Percentiles rank a stretch among this genome's conserved stretches.
Evolutionary conservation across 1,140 invertebrate species (phyloP).

Genomic region (Drosophila paulistorum): DNA sequence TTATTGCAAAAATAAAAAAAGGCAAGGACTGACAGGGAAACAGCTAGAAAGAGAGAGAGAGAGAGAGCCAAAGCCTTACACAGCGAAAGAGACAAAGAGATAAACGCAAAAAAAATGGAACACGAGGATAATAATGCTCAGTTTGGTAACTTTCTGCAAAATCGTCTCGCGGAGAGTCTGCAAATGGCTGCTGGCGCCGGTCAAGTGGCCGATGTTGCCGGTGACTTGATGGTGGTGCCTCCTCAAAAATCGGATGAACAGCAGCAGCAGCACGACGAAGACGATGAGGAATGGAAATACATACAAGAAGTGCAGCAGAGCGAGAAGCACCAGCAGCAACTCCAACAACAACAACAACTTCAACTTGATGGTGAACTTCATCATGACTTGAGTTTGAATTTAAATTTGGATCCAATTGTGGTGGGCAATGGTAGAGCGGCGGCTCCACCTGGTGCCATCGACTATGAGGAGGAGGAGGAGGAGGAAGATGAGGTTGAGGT

Average conservation of each 20-base stretch:
- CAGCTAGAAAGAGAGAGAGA: slow-evolving; percentile 21
- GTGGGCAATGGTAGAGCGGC: slow-evolving; percentile 42
- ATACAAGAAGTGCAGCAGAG: slow-evolving; percentile 80
- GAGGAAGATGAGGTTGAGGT: slow-evolving; percentile 70
- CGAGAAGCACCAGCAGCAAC: slow-evolving; percentile 72
- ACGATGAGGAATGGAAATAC: slow-evolving; percentile 80
- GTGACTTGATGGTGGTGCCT: slow-evolving; percentile 45
- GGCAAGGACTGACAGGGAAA: not conserved
- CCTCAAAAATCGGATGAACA: slow-evolving; percentile 48
- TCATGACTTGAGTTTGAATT: slow-evolving; percentile 15
- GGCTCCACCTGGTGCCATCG: slow-evolving; percentile 32
- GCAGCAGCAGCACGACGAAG: slow-evolving; percentile 57
- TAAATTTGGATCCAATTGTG: slow-evolving; percentile 15
- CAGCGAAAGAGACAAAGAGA: slow-evolving; percentile 22
- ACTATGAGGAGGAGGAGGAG: slow-evolving; percentile 55
- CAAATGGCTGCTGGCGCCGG: slow-evolving; percentile 62
- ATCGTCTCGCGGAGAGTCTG: slow-evolving; percentile 68
- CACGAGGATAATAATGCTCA: slow-evolving; percentile 78
- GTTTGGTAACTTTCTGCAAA: slow-evolving; percentile 72
- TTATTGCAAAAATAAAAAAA: slow-evolving; percentile 36
- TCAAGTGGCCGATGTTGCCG: slow-evolving; percentile 55
- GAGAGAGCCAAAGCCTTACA: slow-evolving; percentile 6
- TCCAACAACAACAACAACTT: slow-evolving; percentile 34
- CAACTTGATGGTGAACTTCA: slow-evolving; percentile 26
- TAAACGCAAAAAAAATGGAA: slow-evolving; percentile 61